phyloP scores from a whole-genome alignment of 2,113 vertebrate genomes.

The Sorex araneus region DNA sequence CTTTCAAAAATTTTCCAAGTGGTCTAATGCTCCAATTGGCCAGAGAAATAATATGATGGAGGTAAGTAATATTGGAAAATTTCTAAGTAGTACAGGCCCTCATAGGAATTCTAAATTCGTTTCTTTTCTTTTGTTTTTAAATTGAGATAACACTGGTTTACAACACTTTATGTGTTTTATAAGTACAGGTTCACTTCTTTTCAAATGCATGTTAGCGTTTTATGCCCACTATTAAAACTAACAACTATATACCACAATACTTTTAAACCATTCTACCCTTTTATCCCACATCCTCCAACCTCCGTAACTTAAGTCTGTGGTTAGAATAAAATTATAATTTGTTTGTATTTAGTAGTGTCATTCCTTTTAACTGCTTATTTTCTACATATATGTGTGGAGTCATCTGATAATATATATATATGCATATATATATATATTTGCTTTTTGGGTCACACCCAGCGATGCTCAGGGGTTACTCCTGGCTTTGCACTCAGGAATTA shows the following conservation, averaged over 20 bases:
- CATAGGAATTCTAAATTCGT: neutral
- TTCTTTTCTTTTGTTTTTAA: neutral
- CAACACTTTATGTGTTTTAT: neutral
- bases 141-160: too few species aligned
- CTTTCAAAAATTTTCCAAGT: slow-evolving; percentile 37
- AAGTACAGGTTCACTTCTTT: neutral
- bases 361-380: neutral
- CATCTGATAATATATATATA: too few species aligned
- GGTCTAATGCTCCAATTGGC: slow-evolving; percentile 17
- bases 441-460: too few species aligned
- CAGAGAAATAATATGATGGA: slow-evolving; percentile 17
- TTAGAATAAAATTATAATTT: neutral
- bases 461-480: too few species aligned
- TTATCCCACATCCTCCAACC: neutral
- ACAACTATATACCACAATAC: neutral
- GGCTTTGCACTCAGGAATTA: too few species aligned
- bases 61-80: neutral
- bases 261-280: neutral
- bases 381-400: neutral
- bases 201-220: neutral
- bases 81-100: neutral
- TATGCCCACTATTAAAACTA: neutral
- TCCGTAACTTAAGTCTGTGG: neutral
- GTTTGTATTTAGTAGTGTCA: neutral
- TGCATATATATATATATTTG: too few species aligned